Evolutionary conservation across 2,113 vertebrate species (phyloP), one percentile per base, ranked within the genome.

Genomic region (Daboia siamensis): DNA sequence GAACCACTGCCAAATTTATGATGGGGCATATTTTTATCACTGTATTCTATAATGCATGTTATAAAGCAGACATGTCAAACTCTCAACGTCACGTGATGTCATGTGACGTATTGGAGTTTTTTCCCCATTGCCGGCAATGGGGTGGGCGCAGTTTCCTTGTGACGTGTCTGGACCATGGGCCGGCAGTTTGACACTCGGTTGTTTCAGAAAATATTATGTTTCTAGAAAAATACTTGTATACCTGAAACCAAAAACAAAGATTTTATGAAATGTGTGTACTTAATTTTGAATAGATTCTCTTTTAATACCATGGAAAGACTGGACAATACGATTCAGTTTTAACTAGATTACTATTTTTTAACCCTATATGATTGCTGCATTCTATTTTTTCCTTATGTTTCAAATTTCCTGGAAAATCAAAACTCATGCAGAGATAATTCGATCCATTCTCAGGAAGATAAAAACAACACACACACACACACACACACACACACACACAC

Each of bases 401-500:
- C 46, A 90, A 88, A 33, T 1, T 90, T 0, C 92, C 7, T 91
- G 12, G 23, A 91, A 55, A 94, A 94, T 85, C 0, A 92, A 57
- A 69, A 44, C 44, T 69, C 87, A 69, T 86, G 0, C 3, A 91
- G 93, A 54, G 88, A 84, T 1, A 89, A 54, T 44, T 26, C 15
- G 61, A 26, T 52, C 56, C 86, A 86, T 85, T 93, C 93, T 92
- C 44, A 80, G 33, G 87, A 96, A 29, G 92, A 94, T 9, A 91
- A 95, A 95, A 92, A 87, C 86, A 57, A 92, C 92, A 85, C 89
- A 95, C n/a, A n/a, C n/a, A n/a, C n/a, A n/a, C n/a, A n/a, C n/a
- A n/a, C n/a, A n/a, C n/a, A n/a, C n/a, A n/a, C n/a, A n/a, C n/a
- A n/a, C n/a, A n/a, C n/a, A n/a, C n/a, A n/a, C n/a, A n/a, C n/a